phyloP scores from a whole-genome alignment of 2,113 vertebrate genomes.

The Gopherus flavomarginatus region DNA sequence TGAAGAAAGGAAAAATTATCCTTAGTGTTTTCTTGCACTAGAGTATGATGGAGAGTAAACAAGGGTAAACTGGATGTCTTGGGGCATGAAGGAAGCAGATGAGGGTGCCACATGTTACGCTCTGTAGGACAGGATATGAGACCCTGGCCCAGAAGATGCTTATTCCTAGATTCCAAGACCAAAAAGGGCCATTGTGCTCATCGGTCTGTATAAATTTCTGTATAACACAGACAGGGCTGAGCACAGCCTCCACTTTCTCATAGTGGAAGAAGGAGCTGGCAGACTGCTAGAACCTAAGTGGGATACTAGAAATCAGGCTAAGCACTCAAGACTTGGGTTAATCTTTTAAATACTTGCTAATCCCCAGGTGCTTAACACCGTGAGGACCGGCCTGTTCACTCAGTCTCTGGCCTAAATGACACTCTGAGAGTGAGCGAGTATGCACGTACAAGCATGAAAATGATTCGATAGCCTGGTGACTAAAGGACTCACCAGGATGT shows the following conservation, averaged over 20 bases:
- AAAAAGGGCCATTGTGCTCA: neutral
- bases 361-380: neutral
- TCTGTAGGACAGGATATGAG: neutral
- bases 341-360: neutral
- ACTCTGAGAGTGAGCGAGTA: too few relatives aligned
- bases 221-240: accelerated
- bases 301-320: neutral
- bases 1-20: neutral
- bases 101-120: neutral
- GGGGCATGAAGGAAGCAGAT: neutral
- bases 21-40: neutral
- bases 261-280: neutral
- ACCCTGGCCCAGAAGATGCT: neutral
- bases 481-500: too few relatives aligned
- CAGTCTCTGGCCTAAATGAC: neutral
- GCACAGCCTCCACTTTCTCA: neutral
- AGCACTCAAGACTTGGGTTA: neutral
- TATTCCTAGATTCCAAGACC: neutral
- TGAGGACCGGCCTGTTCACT: neutral
- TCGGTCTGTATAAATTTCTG: neutral
- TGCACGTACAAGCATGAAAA: neutral
- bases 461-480: too few relatives aligned
- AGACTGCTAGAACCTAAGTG: too few relatives aligned
- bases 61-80: neutral
- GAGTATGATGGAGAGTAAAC: constrained; percentile 8